Evolutionary conservation across 1,140 invertebrate species (phyloP).

Genomic region (Drosophila prosaltans): DNA sequence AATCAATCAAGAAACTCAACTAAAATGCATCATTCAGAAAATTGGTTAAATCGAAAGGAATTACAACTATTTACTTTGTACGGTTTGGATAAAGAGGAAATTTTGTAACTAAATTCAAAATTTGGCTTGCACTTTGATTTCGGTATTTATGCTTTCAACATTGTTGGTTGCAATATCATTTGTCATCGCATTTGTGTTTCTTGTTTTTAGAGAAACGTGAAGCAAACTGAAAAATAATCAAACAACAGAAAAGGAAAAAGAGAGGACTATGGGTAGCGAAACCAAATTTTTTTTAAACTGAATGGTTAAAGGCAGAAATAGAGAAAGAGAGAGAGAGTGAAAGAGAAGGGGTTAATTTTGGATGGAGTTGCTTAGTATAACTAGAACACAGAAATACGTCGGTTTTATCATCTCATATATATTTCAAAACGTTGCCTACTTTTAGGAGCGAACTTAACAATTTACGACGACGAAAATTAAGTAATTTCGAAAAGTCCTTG

Average conservation of each 20-base stretch:
- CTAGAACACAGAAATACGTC: background rate
- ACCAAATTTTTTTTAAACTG: conserved; percentile 6
- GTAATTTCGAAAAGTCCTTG: too few species aligned
- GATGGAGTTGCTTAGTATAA: background rate
- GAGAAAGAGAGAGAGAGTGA: background rate
- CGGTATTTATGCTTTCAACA: conserved; percentile 35
- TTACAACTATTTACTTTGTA: conserved; percentile 80
- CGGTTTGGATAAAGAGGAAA: conserved; percentile 83
- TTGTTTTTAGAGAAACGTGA: conserved; percentile 55
- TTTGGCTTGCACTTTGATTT: conserved; percentile 75
- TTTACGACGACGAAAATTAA: background rate
- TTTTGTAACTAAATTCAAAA: conserved; percentile 82
- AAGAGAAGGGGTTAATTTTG: background rate
- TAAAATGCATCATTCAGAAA: conserved; percentile 81
- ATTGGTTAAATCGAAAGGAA: conserved; percentile 72
- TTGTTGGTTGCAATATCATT: conserved; percentile 40
- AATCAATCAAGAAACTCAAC: conserved; percentile 72
- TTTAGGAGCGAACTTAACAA: background rate
- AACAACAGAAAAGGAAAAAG: conserved; percentile 5
- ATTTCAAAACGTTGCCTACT: background rate
- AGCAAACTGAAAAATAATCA: conserved; percentile 45
- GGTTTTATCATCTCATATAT: background rate
- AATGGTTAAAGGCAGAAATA: background rate
- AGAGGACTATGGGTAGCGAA: background rate
- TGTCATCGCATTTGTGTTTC: conserved; percentile 68